Percentiles rank a stretch among this genome's conserved stretches.
Conservation (phyloP, 2,888 invertebrate species). For the Heteropelma amictum region DNA sequence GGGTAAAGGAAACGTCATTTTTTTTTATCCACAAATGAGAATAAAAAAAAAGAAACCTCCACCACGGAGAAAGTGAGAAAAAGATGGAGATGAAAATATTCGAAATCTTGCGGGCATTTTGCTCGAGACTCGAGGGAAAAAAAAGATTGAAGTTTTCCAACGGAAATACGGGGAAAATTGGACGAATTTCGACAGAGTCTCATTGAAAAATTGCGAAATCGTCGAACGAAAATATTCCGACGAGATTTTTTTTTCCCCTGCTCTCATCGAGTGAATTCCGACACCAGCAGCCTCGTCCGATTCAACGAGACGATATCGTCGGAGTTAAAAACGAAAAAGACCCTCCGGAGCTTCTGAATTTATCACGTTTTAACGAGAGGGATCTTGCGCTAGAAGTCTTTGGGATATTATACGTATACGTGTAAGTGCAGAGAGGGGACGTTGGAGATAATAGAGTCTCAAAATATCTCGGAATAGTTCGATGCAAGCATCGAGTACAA, state of each 20-base stretch:
- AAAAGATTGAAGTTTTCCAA: too few species aligned
- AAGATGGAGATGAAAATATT: not conserved
- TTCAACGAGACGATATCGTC: conserved; percentile 3
- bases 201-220: too few species aligned
- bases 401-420: conserved; percentile 11
- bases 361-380: not conserved
- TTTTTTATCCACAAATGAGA: not conserved
- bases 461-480: not conserved
- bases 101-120: too few species aligned
- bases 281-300: not conserved
- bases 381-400: conserved; percentile 12
- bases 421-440: not conserved
- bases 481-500: not conserved
- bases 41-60: not conserved
- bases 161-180: too few species aligned
- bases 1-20: not conserved
- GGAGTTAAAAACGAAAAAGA: not conserved
- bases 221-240: not conserved
- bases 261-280: conserved; percentile 23
- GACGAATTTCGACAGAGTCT: too few species aligned
- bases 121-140: too few species aligned
- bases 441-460: not conserved
- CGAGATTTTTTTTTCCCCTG: not conserved
- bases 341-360: conserved; percentile 28
- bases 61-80: not conserved